phyloP scores from a whole-genome alignment of 2,113 vertebrate genomes.

The Hippopotamus amphibius region DNA sequence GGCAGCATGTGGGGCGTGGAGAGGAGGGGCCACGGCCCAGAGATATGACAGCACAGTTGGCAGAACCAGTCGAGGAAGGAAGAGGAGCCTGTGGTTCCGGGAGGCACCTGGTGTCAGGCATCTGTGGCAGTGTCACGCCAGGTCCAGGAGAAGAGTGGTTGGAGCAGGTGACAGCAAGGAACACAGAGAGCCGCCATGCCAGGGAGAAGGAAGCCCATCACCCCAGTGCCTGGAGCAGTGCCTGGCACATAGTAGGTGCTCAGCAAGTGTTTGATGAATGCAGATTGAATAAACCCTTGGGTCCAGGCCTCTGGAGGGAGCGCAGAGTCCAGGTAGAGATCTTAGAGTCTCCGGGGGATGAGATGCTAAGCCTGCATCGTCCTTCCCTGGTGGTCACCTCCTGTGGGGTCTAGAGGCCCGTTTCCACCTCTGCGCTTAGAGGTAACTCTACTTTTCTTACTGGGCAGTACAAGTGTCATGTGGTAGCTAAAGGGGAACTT shows the following conservation, averaged over 20 bases:
- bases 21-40: background rate
- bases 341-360: background rate
- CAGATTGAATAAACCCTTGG: background rate
- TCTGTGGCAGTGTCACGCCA: background rate
- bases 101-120: background rate
- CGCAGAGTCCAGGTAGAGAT: background rate
- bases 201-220: background rate
- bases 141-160: background rate
- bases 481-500: background rate
- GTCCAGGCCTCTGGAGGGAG: background rate
- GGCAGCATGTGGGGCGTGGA: background rate
- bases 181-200: fast-evolving
- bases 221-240: background rate
- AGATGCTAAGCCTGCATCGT: background rate
- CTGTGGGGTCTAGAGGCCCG: background rate
- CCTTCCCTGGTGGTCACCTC: background rate
- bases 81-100: background rate
- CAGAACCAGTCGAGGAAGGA: background rate
- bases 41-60: background rate
- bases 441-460: background rate
- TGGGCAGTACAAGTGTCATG: background rate
- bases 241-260: background rate
- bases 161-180: background rate
- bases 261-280: background rate
- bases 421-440: background rate